Conservation (phyloP, 2,888 invertebrate species). For the Athripsodes cinereus region DNA sequence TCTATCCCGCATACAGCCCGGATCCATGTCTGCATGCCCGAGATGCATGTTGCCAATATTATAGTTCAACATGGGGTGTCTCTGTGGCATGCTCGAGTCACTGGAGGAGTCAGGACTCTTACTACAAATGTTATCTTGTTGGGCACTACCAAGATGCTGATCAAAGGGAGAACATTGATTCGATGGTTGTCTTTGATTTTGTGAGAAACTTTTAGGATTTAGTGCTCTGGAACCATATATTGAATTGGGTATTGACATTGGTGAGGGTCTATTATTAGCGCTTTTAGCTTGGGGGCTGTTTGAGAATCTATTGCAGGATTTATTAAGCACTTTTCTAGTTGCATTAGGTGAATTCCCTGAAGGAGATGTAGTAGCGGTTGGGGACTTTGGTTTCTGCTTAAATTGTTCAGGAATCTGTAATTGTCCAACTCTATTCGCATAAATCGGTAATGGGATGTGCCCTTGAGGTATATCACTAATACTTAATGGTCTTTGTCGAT, state of each 20-base stretch:
- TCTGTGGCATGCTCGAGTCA: constrained; percentile 42
- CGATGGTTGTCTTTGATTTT: constrained; percentile 4
- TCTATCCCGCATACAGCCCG: constrained; percentile 40
- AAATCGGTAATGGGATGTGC: constrained; percentile 3
- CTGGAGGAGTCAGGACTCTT: constrained; percentile 45
- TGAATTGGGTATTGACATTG: not conserved
- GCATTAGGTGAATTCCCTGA: constrained; percentile 9
- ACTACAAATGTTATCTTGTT: constrained; percentile 31
- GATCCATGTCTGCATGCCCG: constrained; percentile 44
- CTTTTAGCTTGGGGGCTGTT: constrained; percentile 11
- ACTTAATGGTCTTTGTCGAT: constrained; percentile 33
- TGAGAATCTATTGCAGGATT: constrained; percentile 12
- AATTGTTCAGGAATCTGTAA: constrained; percentile 26
- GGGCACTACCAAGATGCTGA: not conserved
- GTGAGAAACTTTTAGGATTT: constrained; percentile 3
- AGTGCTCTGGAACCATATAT: constrained; percentile 7
- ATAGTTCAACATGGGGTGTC: constrained; percentile 46
- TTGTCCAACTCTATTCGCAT: constrained; percentile 20
- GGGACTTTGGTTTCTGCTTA: constrained; percentile 18
- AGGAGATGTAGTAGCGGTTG: constrained; percentile 17
- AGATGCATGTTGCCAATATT: constrained; percentile 51
- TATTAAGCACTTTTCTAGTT: constrained; percentile 8
- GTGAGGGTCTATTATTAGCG: constrained; percentile 9
- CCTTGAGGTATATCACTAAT: constrained; percentile 22
- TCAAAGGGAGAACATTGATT: constrained; percentile 36